Base-by-base conservation (phyloP, 2,888 invertebrate genomes). In the Ennomos quercinarius region DNA sequence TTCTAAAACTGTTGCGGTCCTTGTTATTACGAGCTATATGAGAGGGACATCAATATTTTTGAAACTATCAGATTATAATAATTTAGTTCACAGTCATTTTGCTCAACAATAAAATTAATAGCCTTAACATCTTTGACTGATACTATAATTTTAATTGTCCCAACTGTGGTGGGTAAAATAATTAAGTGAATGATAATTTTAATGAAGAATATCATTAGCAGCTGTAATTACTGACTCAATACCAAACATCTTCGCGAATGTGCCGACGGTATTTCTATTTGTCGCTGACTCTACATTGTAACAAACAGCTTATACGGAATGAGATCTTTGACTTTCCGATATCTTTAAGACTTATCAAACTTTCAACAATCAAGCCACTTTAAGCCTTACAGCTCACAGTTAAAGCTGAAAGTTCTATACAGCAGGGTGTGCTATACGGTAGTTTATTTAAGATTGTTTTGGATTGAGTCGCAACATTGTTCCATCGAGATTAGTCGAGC, bases 401-500 rank as follows among this genome's bases (percentile, higher is more conserved):
- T 66, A 72, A 68, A 66, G 56, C 63, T 67, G 59, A 67, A 61
- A 74, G 66, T 74, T 63, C 58, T 50, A 11, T 17, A 56, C 67
- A 39, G 35, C 39, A 5, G 36, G 38, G 59, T 58, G 37, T n/a
- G 5, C 50, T 68, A 75, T 77, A 61, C 56, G 69, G 64, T 70
- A 61, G 81, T 78, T 73, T 56, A 56, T 55, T 58, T 61, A 60
- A 73, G 70, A 74, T 76, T 78, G 71, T 80, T 83, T 83, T 80
- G 78, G 74, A 86, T 88, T 87, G 84, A 88, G 87, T 79, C 78
- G 84, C 88, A 85, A 91, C 89, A 85, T 87, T 90, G 89, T 91
- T 85, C 73, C 80, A 80, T 85, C 83, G 77, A 89, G 87, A 89
- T 90, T 88, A 88, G 83, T 84, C 69, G 77, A 74, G 84, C 76